Evolutionary conservation across 2,888 invertebrate species (phyloP), one percentile per base, ranked within the genome.

Genomic region (Steinernema hermaphroditum): DNA sequence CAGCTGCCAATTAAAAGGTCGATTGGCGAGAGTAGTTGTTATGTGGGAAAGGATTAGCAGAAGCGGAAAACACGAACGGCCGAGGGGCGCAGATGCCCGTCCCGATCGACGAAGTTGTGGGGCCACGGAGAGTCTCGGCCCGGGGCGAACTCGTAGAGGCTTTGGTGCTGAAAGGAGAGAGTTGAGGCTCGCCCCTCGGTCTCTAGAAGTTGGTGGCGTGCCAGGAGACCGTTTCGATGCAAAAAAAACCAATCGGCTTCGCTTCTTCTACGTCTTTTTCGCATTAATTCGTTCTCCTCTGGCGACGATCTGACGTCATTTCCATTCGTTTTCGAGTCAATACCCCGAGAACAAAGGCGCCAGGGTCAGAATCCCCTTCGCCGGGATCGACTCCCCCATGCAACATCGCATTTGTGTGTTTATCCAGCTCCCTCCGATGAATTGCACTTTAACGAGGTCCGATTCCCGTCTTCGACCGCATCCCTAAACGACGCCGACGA

Each of bases 1-100:
- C 32, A 62, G 62, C 32, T 62, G 29, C 12, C 32, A n/a, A 32
- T 29, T 32, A 62, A 27, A 16, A 32, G n/a, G 50, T 12, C 50
- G 50, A 50, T 46, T 46, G 27, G 62, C 62, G 62, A 62, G 29
- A 62, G 62, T 32, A 32, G 62, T 62, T 62, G 62, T 62, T 62
- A 62, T 32, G 32, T 16, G 46, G 22, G 16, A 46, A 46, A 32
- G 32, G 62, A 32, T 62, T 62, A 62, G 32, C 22, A 16, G 14
- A 62, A 49, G 49, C 19, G 22, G 22, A 22, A 50, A 50, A 50
- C 22, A 50, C 50, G 22, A 62, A 62, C 62, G 22, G 62, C 32
- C 16, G 62, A 16, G 27, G 27, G 22, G 29, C 32, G 62, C 62
- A 34, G 29, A 32, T 32, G 16, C 4, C 32, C 29, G 62, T 32